phyloP scores from a whole-genome alignment of 2,797 vertebrate species.

The Apogon hyalosoma region DNA sequence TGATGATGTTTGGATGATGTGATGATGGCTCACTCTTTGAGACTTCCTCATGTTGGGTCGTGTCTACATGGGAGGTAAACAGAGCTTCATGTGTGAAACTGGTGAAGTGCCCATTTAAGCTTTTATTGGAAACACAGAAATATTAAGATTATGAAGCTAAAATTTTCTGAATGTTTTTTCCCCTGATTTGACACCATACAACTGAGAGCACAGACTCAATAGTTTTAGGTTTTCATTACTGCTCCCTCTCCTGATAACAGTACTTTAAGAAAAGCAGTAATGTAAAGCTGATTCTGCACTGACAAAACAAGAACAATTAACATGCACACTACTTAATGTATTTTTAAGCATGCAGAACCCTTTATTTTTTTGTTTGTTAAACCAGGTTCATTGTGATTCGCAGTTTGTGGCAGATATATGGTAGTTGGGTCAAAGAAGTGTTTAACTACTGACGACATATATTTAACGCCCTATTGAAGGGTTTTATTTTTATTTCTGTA shows the following conservation, averaged over 20 bases:
- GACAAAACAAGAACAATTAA: slow-evolving; percentile 28
- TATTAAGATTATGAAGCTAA: slow-evolving; percentile 43
- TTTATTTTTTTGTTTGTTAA: slow-evolving; percentile 32
- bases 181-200: not conserved
- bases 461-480: slow-evolving; percentile 49
- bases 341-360: slow-evolving; percentile 12
- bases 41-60: too few relatives aligned
- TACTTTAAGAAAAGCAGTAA: slow-evolving; percentile 36
- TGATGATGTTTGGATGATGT: too few relatives aligned
- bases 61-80: too few relatives aligned
- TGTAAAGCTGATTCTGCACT: slow-evolving; percentile 38
- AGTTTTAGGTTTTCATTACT: slow-evolving; percentile 32
- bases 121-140: slow-evolving; percentile 39
- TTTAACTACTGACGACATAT: slow-evolving; percentile 64
- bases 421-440: slow-evolving; percentile 42
- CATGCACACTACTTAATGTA: slow-evolving; percentile 8
- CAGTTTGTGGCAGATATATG: slow-evolving; percentile 30
- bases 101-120: slow-evolving; percentile 36
- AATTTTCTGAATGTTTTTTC: slow-evolving; percentile 35
- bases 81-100: not conserved
- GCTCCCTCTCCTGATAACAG: slow-evolving; percentile 15
- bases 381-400: slow-evolving; percentile 47
- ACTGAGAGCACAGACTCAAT: not conserved
- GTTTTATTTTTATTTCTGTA: slow-evolving; percentile 51
- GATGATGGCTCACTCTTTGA: too few relatives aligned